phyloP scores from a whole-genome alignment of 2,797 vertebrate species.

The Neostethus bicornis region DNA sequence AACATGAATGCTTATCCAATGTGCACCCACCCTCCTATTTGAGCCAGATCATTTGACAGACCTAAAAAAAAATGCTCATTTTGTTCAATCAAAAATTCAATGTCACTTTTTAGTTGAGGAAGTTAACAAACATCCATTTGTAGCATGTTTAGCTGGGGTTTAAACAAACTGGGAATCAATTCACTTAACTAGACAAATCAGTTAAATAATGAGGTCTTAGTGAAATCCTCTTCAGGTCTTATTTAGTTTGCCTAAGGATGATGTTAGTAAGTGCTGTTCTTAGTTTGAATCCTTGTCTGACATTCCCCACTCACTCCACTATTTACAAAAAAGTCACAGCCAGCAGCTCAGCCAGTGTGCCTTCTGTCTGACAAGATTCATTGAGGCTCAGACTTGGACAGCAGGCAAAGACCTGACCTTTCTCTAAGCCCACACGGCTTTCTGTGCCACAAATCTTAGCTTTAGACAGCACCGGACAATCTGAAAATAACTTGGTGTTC shows the following conservation, averaged over 20 bases:
- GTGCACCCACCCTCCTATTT: too few relatives aligned
- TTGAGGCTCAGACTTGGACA: conserved; percentile 24
- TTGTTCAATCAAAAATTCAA: too few relatives aligned
- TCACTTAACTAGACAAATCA: conserved; percentile 15
- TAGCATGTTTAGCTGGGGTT: conserved; percentile 23
- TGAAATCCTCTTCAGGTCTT: conserved; percentile 39
- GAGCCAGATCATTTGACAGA: too few relatives aligned
- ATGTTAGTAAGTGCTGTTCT: conserved; percentile 42
- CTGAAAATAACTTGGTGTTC: conserved; percentile 21
- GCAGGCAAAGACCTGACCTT: conserved; percentile 27
- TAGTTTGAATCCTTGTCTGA: conserved; percentile 57
- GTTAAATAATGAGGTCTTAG: conserved; percentile 18
- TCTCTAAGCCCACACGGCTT: conserved; percentile 35
- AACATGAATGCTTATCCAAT: too few relatives aligned
- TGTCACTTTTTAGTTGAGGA: too few relatives aligned
- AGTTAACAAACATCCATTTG: conserved; percentile 24
- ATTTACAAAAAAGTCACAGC: conserved; percentile 48
- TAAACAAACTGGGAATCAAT: conserved; percentile 31
- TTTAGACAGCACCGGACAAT: conserved; percentile 20
- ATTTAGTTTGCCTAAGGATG: conserved; percentile 23
- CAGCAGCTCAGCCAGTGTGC: conserved; percentile 17
- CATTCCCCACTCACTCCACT: conserved; percentile 56
- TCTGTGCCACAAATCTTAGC: conserved; percentile 20
- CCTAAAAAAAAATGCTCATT: too few relatives aligned
- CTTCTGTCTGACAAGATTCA: conserved; percentile 54